phyloP scores from a whole-genome alignment of 37 sponge, comb jelly and placozoan genomes.

The Chondrilla cf. caribensis region DNA sequence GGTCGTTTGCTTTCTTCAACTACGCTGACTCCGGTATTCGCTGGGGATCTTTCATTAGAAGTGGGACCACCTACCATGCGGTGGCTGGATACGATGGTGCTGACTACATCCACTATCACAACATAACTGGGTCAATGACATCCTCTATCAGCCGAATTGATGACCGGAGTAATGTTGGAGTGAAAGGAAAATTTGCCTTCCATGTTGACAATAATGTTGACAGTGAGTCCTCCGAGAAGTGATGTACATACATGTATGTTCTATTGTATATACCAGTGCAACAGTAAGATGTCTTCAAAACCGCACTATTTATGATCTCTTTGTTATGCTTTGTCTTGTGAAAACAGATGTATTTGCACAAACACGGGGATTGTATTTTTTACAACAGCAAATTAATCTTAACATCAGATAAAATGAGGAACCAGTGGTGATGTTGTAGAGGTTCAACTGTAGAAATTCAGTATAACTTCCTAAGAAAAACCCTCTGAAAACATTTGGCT shows the following conservation, averaged over 20 bases:
- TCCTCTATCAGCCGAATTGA: not conserved
- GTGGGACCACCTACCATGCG: not conserved
- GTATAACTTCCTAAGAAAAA: too few relatives aligned
- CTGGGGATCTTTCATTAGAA: not conserved
- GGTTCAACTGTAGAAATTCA: too few relatives aligned
- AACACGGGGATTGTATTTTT: too few relatives aligned
- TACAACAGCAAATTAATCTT: too few relatives aligned
- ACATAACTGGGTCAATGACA: not conserved
- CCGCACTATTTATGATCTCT: too few relatives aligned
- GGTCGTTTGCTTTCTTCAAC: not conserved
- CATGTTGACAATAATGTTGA: not conserved
- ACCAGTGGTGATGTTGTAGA: too few relatives aligned
- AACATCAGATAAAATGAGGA: too few relatives aligned
- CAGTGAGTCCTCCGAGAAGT: too few relatives aligned
- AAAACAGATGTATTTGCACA: too few relatives aligned
- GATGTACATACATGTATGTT: not conserved
- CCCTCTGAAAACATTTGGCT: too few relatives aligned
- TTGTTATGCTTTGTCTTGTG: too few relatives aligned
- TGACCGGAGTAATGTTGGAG: not conserved
- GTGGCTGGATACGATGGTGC: conserved; percentile 4
- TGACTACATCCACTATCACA: not conserved
- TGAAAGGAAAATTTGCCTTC: not conserved
- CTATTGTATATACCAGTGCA: not conserved
- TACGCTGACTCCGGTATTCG: not conserved
- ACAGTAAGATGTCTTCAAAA: too few relatives aligned